Conservation (phyloP, 2,113 vertebrate species). For the Copsychus sechellarum region DNA sequence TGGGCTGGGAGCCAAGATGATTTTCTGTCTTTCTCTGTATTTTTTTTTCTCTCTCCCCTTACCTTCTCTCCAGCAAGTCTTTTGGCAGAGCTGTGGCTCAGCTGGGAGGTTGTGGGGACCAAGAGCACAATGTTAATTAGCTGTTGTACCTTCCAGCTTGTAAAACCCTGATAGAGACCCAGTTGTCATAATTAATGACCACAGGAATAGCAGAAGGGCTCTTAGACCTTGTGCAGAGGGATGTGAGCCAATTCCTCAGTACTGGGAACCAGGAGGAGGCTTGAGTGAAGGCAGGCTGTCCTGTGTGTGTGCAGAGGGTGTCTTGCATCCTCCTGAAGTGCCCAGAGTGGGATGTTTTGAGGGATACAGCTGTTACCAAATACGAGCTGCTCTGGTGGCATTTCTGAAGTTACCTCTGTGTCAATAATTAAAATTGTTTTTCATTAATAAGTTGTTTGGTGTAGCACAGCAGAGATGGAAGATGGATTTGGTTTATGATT, state of each 20-base stretch:
- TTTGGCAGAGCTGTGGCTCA: neutral
- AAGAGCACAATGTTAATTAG: neutral
- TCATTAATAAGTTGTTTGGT: neutral
- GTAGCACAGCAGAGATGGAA: neutral
- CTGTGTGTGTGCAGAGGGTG: neutral
- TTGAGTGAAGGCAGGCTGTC: neutral
- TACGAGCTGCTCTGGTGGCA: rapidly evolving
- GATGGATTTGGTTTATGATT: neutral
- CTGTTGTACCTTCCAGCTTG: neutral
- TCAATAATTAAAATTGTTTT: neutral
- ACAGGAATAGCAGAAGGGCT: neutral
- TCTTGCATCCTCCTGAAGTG: neutral
- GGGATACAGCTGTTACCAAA: neutral
- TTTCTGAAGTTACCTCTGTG: neutral
- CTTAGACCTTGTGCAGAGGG: neutral
- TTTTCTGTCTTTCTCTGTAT: neutral
- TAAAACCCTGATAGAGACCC: neutral
- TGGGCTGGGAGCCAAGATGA: neutral
- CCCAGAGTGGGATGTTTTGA: rapidly evolving
- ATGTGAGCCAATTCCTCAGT: neutral
- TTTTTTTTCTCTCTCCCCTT: neutral
- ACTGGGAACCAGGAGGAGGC: neutral
- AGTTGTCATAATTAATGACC: neutral
- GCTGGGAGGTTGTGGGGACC: neutral
- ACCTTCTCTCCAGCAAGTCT: neutral